These are phyloP conservation scores for Thecocarcelia acutangulata DNA, from an alignment of 2,888 invertebrate species.

Conservation along the genomic window DNA sequence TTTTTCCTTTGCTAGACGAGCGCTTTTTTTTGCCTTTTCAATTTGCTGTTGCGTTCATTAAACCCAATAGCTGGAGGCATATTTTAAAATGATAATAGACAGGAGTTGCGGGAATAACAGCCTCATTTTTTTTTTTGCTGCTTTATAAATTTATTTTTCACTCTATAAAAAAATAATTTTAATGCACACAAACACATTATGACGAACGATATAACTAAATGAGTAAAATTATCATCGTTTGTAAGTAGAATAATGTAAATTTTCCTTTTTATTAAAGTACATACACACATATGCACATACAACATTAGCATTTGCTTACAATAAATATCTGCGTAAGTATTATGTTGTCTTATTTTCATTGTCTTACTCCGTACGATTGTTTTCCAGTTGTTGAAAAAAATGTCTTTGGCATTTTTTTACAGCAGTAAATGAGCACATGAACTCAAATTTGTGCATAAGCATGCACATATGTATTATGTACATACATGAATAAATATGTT, in stretches of 20 bases:
- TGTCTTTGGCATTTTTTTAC: too few species aligned
- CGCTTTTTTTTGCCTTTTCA: conserved; percentile 17
- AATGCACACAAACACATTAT: neutral
- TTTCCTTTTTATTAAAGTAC: conserved; percentile 15
- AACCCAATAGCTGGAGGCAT: conserved; percentile 75
- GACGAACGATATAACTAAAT: conserved; percentile 9
- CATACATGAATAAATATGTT: too few species aligned
- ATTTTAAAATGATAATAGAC: conserved; percentile 58
- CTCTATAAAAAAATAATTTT: conserved; percentile 4
- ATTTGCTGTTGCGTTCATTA: conserved; percentile 75
- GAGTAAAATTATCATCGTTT: conserved; percentile 38
- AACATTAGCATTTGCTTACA: neutral
- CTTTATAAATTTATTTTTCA: conserved; percentile 6
- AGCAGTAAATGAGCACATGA: too few species aligned
- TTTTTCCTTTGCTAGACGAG: conserved; percentile 40
- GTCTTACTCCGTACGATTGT: too few species aligned
- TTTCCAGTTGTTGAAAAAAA: too few species aligned
- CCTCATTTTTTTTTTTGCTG: conserved; percentile 9
- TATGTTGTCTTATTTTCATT: neutral
- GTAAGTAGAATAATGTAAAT: conserved; percentile 24
- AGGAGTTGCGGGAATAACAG: conserved; percentile 51
- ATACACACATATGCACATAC: neutral
- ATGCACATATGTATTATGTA: too few species aligned
- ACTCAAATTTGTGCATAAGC: too few species aligned
- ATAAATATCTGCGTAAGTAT: neutral